phyloP scores from a whole-genome alignment of 2,797 vertebrate genomes.

The Sebastes glaucus region DNA sequence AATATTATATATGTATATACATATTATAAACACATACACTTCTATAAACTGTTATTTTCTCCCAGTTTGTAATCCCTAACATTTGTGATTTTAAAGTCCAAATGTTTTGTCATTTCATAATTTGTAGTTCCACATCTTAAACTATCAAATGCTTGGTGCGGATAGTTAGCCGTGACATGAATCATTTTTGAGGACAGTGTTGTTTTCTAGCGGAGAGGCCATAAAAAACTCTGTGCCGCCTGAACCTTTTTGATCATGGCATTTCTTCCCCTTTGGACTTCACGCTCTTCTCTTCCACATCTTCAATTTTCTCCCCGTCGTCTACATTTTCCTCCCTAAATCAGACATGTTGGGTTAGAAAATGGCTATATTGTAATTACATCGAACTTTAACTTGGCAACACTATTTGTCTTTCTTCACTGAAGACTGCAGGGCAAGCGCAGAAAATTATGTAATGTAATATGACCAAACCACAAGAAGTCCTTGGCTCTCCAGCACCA shows the following conservation, averaged over 20 bases:
- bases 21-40: conserved; percentile 17
- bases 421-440: conserved; percentile 61
- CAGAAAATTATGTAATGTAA: conserved; percentile 78
- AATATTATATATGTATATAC: conserved; percentile 10
- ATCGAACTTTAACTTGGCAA: conserved; percentile 75
- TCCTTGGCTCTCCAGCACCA: conserved; percentile 63
- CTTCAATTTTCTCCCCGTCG: conserved; percentile 78
- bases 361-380: conserved; percentile 78
- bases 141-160: conserved; percentile 53
- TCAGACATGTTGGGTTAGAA: conserved; percentile 77
- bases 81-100: conserved; percentile 29
- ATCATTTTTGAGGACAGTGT: conserved; percentile 67
- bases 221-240: conserved; percentile 66
- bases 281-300: conserved; percentile 78
- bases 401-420: conserved; percentile 58
- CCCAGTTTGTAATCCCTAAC: conserved; percentile 7
- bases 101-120: conserved; percentile 57
- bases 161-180: conserved; percentile 59
- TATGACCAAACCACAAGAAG: conserved; percentile 72
- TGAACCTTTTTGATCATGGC: conserved; percentile 74
- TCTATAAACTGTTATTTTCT: conserved; percentile 33
- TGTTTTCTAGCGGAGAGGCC: conserved; percentile 67
- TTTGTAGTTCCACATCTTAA: conserved; percentile 53
- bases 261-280: conserved; percentile 77
- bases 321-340: conserved; percentile 81